Base-by-base conservation (phyloP, 1,140 invertebrate species). In the fruit fly (Drosophila melanogaster) region DNA sequence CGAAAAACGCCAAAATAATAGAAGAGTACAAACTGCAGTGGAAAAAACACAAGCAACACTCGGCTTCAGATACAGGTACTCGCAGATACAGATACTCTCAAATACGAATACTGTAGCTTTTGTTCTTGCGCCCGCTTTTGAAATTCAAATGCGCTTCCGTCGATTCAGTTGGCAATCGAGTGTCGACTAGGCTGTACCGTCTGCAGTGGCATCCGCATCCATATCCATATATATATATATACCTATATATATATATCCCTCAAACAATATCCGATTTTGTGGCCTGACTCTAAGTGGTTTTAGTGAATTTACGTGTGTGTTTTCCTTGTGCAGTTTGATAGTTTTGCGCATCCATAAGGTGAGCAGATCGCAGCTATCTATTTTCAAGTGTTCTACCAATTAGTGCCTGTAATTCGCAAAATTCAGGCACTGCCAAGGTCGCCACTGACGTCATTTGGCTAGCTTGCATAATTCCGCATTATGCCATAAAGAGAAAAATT, bases 61-160 rank as follows among this genome's bases (percentile, higher is more conserved):
- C 14, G 22, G 47, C 15, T 35, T 35, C 49, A 71, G 53, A 58
- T 46, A 55, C 61, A 74, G 41, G 57, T 55, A 75, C 62, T 38
- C 24, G 51, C 43, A 41, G 22, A 26, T 35, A 54, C 56, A 59
- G 60, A 44, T 58, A 47, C 55, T 51, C 51, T 57, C 43, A 24
- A 17, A 14, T 4, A 7, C 15, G 15, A 41, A 8, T 19, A 19
- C 17, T 64, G 56, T 83, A 89, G 70, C 83, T 86, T 87, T 87
- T 83, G 84, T 87, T 87, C 84, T 89, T 86, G 75, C 55, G 81
- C 55, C 62, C 81, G 64, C 77, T 85, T 80, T 86, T 90, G 77
- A 90, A 90, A 85, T 90, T 89, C 77, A 89, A 90, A 90, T 90
- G 77, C 80, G 85, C 74, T 89, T 87, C 87, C 81, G 81, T 81